A percentile compares a stretch with the other conserved stretches of the same genome.
phyloP scores from a whole-genome alignment of 2,113 vertebrate genomes.

The Lepidiolamprologus cunningtoni region DNA sequence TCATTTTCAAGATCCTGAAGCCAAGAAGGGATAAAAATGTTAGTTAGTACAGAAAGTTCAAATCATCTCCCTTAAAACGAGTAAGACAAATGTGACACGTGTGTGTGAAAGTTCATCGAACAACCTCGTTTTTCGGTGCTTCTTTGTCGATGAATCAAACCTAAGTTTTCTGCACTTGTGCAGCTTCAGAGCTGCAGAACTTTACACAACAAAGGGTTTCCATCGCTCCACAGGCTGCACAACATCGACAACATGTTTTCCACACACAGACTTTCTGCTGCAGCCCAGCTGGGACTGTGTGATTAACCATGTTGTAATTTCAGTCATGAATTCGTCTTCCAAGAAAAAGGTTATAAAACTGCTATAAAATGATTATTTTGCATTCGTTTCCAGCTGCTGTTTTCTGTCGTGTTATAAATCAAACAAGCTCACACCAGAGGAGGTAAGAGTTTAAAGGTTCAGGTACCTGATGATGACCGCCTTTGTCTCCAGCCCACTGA shows the following conservation, averaged over 20 bases:
- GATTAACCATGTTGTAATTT: not conserved
- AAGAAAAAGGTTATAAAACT: not conserved
- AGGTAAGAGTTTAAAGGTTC: not conserved
- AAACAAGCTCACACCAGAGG: not conserved
- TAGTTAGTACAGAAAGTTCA: too few species aligned
- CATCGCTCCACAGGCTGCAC: not conserved
- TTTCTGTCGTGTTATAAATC: not conserved
- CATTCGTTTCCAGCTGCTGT: not conserved
- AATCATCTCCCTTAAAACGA: rapidly evolving
- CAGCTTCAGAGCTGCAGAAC: not conserved
- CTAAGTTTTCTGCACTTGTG: rapidly evolving
- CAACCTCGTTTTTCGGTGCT: not conserved
- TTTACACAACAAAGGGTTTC: not conserved
- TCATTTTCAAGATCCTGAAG: not conserved
- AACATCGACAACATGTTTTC: not conserved
- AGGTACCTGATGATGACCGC: not conserved
- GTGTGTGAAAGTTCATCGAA: not conserved
- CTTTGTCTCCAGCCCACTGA: not conserved
- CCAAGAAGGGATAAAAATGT: not conserved
- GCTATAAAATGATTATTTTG: not conserved
- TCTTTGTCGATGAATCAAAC: not conserved
- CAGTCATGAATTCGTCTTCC: not conserved
- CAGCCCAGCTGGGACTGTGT: rapidly evolving
- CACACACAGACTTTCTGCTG: not conserved
- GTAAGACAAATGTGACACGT: not conserved